Percentiles rank a stretch among this genome's conserved stretches.
These are phyloP conservation scores for Pseudomugil tenellus DNA, from an alignment of 2,797 vertebrate species.

Conservation along the genomic window DNA sequence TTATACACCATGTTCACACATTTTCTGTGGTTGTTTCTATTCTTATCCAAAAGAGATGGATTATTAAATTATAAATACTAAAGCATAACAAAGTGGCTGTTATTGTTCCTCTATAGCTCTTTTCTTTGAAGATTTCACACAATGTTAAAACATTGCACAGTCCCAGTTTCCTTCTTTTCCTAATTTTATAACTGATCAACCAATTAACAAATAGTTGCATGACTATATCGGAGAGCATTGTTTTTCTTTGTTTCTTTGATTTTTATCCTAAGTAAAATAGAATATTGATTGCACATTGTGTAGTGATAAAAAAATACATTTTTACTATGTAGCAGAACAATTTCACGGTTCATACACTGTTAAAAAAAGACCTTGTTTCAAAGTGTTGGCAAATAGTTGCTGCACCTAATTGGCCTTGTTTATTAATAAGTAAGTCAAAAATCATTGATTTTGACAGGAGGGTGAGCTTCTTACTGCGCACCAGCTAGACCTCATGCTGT, in stretches of 20 bases:
- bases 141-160: constrained; percentile 47
- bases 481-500: constrained; percentile 68
- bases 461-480: constrained; percentile 67
- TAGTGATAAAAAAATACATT: constrained; percentile 17
- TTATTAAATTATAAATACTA: constrained; percentile 35
- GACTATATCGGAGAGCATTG: too few species aligned
- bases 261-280: neutral
- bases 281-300: constrained; percentile 15
- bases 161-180: constrained; percentile 56
- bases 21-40: constrained; percentile 21
- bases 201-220: too few species aligned
- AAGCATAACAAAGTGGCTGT: neutral
- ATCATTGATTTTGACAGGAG: constrained; percentile 78
- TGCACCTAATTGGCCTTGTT: constrained; percentile 76
- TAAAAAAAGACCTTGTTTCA: constrained; percentile 57
- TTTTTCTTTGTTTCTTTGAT: too few species aligned
- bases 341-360: constrained; percentile 20
- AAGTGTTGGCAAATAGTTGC: constrained; percentile 75
- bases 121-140: constrained; percentile 44
- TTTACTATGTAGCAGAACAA: constrained; percentile 49
- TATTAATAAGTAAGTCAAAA: constrained; percentile 79
- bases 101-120: neutral
- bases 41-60: constrained; percentile 30
- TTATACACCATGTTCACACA: constrained; percentile 6
- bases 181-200: too few species aligned